Base-by-base conservation (phyloP, 2,888 invertebrate species). In the Pegoplata infirma region DNA sequence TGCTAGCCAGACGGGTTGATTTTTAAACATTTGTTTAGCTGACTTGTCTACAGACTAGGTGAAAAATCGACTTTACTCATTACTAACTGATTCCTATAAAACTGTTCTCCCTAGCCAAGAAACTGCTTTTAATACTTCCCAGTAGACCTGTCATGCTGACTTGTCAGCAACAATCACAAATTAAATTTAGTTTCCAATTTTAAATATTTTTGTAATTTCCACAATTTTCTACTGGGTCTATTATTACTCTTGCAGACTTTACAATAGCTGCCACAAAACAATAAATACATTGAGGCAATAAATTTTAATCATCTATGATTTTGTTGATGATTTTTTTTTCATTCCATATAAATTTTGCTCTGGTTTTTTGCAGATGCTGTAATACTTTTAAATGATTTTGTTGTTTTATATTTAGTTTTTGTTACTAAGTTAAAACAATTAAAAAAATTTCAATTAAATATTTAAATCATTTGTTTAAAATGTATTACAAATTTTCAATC, bases 301-400 rank as follows among this genome's bases (percentile, higher is more conserved):
- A 75, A 75, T 75, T 68, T 75, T 40, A 68, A 75, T 68, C 61
- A 75, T 68, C 17, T 36, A 61, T 61, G 61, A 68, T 61, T 68
- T 74, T 53, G 46, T 47, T 51, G 19, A 53, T 51, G n/a, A n/a
- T n/a, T n/a, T n/a, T n/a, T 53, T 46, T 61, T 53, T 21, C 23
- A 44, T 5, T 36, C 23, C 8, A 36, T 16, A 28, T 32, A 12
- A 6, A n/a, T 5, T 55, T 32, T 32, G 8, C 16, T 28, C 32
- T 12, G 12, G 4, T n/a, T 1, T 14, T 5, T 25, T 51, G 5
- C 53, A 53, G 5, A 53, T n/a, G 25, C 25, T 25, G 25, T n/a
- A 25, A 53, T 56, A 55, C n/a, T n/a, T 64, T 17, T 25, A 56
- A 44, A 63, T 21, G 47, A 47, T 36, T 19, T 10, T 56, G 10